phyloP scores from a whole-genome alignment of 2,888 invertebrate genomes.

The Perdita meconis region DNA sequence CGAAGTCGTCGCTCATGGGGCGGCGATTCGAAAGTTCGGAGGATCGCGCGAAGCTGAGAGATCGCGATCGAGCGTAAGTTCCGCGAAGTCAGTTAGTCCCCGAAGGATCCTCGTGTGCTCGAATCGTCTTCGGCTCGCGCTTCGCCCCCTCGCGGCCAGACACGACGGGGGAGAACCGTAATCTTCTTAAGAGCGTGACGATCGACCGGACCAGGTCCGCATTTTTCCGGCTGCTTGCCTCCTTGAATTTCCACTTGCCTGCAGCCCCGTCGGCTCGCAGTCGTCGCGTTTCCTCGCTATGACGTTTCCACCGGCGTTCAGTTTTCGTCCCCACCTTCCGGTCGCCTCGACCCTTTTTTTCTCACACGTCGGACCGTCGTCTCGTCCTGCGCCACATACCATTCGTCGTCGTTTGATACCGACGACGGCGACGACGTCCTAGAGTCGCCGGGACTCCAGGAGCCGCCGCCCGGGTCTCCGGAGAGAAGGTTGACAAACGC shows the following conservation, averaged over 20 bases:
- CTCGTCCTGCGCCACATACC: not conserved
- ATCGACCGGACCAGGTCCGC: conserved; percentile 65
- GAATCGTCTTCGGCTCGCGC: conserved; percentile 25
- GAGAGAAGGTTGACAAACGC: not conserved
- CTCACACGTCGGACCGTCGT: not conserved
- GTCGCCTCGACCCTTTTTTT: not conserved
- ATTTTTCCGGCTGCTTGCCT: conserved; percentile 73
- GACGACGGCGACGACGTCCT: not conserved
- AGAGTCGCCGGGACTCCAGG: not conserved
- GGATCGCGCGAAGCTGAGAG: conserved; percentile 21
- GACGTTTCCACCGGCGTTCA: conserved; percentile 47
- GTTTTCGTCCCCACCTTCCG: not conserved
- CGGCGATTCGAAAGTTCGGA: conserved; percentile 5
- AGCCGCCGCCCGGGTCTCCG: not conserved
- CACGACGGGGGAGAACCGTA: conserved; percentile 47
- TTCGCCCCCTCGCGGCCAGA: conserved; percentile 23
- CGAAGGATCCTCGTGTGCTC: conserved; percentile 50
- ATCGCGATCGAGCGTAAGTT: conserved; percentile 40
- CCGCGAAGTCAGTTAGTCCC: conserved; percentile 45
- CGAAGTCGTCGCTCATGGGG: not conserved
- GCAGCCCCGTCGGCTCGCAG: conserved; percentile 54
- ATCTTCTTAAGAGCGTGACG: conserved; percentile 73
- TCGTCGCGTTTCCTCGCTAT: conserved; percentile 61
- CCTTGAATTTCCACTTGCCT: conserved; percentile 72
- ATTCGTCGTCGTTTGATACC: conserved; percentile 1